Evolutionary conservation across 30 jellyfish, hydroid and myxozoan genomes (phyloP), one percentile per base, ranked within the genome.

Genomic region (Cassiopea xamachana): DNA sequence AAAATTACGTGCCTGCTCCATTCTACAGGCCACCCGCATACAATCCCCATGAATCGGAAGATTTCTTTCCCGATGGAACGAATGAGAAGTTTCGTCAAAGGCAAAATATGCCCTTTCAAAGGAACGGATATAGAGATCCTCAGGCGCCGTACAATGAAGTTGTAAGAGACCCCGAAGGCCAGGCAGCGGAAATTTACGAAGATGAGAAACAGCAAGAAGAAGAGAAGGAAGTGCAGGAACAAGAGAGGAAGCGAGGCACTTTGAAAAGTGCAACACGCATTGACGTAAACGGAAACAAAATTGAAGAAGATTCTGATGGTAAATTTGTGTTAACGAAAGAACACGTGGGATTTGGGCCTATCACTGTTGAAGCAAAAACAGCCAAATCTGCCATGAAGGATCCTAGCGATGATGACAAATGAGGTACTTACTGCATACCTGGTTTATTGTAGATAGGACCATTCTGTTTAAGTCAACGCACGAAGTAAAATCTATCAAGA

Each of bases 261-360:
- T 6, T 18, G 60, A 46, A 15, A 39, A 55, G 44, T 3, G 72
- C 73, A 17, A 86, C 88, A 51, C 89, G 79, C 27, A 61, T 73
- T 47, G 90, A 91, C 27, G 68, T 80, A 45, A 70, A 77, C 50
- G 98, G 92, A 16, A 81, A 69, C 79, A 87, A 87, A 60, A 44
- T 84, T 18, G 85, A 71, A 7, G 49, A 69, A 12, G 86, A 70
- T 2, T 55, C 92, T 1, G 94, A 80, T 44, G 93, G 94, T 12
- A 78, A 59, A 58, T 73, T 85, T 61, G 76, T 91, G 70, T 94
- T 79, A 80, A 92, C 97, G n/a, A 96, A 96, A 84, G 99, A 96
- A 48, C 98, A 96, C 74, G 97, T 96, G 16, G 99, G 99, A 46
- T 96, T 92, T 81, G 98, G 98, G 48, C 99, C 99, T 9, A 92